phyloP scores from a whole-genome alignment of 1,140 invertebrate genomes.

The Hycleus cichorii region DNA sequence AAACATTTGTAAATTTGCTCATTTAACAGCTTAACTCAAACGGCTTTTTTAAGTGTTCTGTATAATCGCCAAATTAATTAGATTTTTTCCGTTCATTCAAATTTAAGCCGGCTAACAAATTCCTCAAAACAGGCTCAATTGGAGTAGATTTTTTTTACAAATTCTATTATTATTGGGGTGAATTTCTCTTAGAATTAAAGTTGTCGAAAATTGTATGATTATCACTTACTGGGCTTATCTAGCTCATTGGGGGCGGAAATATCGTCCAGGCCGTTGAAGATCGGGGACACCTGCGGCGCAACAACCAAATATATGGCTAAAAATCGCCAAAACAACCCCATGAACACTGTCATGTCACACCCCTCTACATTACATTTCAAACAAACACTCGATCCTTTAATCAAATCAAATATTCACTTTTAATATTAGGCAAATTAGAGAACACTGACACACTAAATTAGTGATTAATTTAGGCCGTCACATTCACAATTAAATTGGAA shows the following conservation, averaged over 20 bases:
- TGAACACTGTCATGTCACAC: slow-evolving; percentile 18
- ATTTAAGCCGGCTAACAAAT: background rate
- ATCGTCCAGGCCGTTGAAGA: slow-evolving; percentile 27
- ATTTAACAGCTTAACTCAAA: slow-evolving; percentile 3
- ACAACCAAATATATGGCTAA: slow-evolving; percentile 22
- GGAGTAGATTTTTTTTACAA: no score
- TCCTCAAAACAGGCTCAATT: background rate
- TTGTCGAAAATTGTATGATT: background rate
- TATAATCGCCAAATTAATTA: background rate
- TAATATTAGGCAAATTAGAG: background rate
- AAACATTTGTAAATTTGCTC: slow-evolving; percentile 8
- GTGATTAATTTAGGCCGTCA: background rate
- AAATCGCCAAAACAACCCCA: slow-evolving; percentile 22
- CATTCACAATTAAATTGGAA: background rate
- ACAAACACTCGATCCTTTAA: no score
- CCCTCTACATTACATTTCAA: slow-evolving; percentile 10
- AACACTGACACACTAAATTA: background rate
- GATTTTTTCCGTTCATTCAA: background rate
- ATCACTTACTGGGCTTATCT: slow-evolving; percentile 9
- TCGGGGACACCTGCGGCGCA: slow-evolving; percentile 18
- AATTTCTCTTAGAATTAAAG: no score
- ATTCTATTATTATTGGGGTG: no score
- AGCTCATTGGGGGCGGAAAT: slow-evolving; percentile 10
- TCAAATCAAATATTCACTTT: background rate
- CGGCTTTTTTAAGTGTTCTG: background rate